Evolutionary conservation across 2,888 invertebrate species (phyloP), one percentile per base, ranked within the genome.

Genomic region (Oscheius sp.): DNA sequence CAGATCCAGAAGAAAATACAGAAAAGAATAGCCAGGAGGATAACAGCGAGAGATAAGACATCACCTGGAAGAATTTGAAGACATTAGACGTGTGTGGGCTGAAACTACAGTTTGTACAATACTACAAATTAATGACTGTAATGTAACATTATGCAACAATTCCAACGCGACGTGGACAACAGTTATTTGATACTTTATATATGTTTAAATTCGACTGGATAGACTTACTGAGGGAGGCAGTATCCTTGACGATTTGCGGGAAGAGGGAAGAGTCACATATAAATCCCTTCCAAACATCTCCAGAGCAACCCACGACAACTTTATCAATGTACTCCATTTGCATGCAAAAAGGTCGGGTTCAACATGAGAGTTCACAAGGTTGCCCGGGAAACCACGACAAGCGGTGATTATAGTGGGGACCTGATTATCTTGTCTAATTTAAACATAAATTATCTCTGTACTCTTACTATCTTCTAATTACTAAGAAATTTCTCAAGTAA

Each of bases 1-100:
- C 41, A 41, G 9, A 59, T 22, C 59, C 59, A 59, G 17, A 59
- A 59, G 22, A 44, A 12, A 2, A 59, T 26, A 14, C 59, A 59
- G 26, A 44, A 59, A 1, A 41, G 5, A 9, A 22, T n/a, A 41
- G 59, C 41, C 2, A 59, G 3, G 9, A 59, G 14, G 26, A 41
- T 26, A 3, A 59, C 44, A 17, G 44, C 20, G 8, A 44, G 28
- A n/a, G 59, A 59, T n/a, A 41, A 24, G 3, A 59, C 41, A 28
- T 24, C 24, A 1, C 59, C 59, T 28, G 6, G 54, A n/a, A 36
- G 36, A 36, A 36, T 36, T 36, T 36, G 36, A 14, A 36, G 14
- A 14, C 8, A 36, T n/a, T n/a, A n/a, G n/a, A n/a, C n/a, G n/a
- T n/a, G n/a, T n/a, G n/a, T n/a, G n/a, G n/a, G n/a, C n/a, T n/a